Percentiles rank a stretch among this genome's conserved stretches.
These are phyloP conservation scores for Sebastes dallii DNA, from an alignment of 2,797 vertebrate genomes.

Conservation along the genomic window DNA sequence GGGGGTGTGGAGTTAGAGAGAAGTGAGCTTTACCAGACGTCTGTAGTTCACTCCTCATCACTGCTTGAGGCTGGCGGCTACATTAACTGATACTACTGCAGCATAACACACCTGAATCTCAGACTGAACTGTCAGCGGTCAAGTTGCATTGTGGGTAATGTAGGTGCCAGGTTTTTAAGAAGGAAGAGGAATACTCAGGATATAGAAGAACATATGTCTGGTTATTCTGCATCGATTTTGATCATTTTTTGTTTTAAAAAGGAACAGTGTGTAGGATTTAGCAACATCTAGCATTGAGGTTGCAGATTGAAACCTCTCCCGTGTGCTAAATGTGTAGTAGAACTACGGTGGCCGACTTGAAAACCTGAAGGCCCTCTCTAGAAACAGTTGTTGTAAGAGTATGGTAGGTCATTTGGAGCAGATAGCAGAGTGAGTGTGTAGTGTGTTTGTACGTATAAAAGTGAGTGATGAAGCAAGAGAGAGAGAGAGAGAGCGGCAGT, in stretches of 20 bases:
- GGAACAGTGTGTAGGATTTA: too few species aligned
- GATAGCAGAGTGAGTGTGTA: too few species aligned
- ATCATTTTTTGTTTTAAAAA: too few species aligned
- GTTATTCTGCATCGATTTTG: neutral
- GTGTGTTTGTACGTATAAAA: too few species aligned
- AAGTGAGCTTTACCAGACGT: neutral
- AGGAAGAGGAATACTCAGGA: neutral
- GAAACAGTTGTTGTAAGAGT: too few species aligned
- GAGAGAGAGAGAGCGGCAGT: rapidly evolving
- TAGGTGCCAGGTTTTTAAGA: neutral
- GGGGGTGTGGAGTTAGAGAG: neutral
- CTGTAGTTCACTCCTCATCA: neutral
- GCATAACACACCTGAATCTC: neutral
- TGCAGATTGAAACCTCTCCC: too few species aligned
- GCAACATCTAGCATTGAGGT: too few species aligned
- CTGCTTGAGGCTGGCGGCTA: neutral
- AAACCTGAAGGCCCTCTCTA: too few species aligned
- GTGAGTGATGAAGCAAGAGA: too few species aligned
- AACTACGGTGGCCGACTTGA: too few species aligned
- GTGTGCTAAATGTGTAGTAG: too few species aligned
- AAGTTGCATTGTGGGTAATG: neutral
- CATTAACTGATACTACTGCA: neutral
- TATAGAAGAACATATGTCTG: neutral
- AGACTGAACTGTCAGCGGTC: neutral
- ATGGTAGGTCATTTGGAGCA: too few species aligned